Evolutionary conservation across 2,797 vertebrate species (phyloP), one percentile per base, ranked within the genome.

Genomic region (Choloepus didactylus): DNA sequence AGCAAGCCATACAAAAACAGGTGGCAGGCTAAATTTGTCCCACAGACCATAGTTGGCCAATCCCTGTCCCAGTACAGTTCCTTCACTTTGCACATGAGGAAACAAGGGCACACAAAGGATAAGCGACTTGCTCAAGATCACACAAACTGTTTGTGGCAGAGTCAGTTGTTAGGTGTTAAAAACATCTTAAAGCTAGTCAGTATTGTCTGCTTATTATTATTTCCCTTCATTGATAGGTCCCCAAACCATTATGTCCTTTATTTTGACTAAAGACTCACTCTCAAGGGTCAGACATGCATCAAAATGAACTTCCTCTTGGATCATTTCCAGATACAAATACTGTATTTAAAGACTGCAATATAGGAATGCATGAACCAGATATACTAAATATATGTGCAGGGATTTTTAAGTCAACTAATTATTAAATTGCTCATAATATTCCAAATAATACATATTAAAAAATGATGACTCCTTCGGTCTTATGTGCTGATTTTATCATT

Each of bases 301-400:
- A 76, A 60, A 77, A 88, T 81, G 44, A 80, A 31, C 27, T 76
- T 76, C 19, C 46, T 76, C 27, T 31, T 31, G 46, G 46, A 51
- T 29, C 27, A 18, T 76, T 51, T 51, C 73, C 51, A 49, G 5
- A 76, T 31, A 19, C 31, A 18, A 1, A 25, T 59, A n/a, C 56
- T 73, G 72, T 84, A 75, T 49, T 89, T 70, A 44, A 87, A 95
- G 38, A 35, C 3, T 62, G 44, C n/a, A 77, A 38, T 77, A 85
- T 49, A 84, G 27, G 12, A 87, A 15, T 6, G 38, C 64, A 87
- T 72, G 3, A 23, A 27, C 6, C 62, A 79, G 2, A 41, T 81
- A 56, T 0, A 56, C 6, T 56, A 56, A 21, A 76, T 15, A 89
- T 64, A 75, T 9, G 15, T 60, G 23, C 21, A 49, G 29, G 51